Conservation (phyloP, 92 coral and sea anemone genomes). For the Scolanthus callimorphus region DNA sequence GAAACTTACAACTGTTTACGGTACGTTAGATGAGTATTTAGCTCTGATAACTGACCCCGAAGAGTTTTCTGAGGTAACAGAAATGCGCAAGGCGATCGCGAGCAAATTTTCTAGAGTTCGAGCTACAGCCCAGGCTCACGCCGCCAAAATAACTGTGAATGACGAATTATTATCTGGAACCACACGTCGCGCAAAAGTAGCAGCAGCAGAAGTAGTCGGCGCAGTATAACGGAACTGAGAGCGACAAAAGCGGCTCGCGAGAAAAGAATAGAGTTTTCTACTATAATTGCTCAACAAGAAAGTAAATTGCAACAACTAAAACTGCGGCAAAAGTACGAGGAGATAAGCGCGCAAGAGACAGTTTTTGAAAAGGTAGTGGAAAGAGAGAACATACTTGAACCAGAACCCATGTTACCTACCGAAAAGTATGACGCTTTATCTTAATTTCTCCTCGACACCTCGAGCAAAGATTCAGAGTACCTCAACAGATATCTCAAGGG, state of each 20-base stretch:
- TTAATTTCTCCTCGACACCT: too few species aligned
- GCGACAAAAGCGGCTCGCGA: conserved; percentile 14
- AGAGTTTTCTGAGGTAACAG: conserved; percentile 6
- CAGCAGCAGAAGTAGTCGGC: conserved; percentile 5
- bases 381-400: conserved; percentile 14
- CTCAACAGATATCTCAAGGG: neutral
- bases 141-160: neutral
- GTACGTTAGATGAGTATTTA: conserved; percentile 2
- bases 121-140: neutral
- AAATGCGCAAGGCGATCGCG: conserved; percentile 13
- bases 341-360: conserved; percentile 16
- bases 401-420: neutral
- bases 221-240: conserved; percentile 8
- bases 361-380: conserved; percentile 10
- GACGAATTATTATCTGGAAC: neutral
- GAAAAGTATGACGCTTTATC: neutral
- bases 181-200: conserved; percentile 11
- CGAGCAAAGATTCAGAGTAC: too few species aligned
- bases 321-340: conserved; percentile 14
- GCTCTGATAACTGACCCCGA: conserved; percentile 6
- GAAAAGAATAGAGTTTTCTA: conserved; percentile 8
- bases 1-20: neutral
- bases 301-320: conserved; percentile 10
- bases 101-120: conserved; percentile 5
- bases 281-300: conserved; percentile 9